phyloP scores from a whole-genome alignment of 2,888 invertebrate genomes.

The Arenicola marina region DNA sequence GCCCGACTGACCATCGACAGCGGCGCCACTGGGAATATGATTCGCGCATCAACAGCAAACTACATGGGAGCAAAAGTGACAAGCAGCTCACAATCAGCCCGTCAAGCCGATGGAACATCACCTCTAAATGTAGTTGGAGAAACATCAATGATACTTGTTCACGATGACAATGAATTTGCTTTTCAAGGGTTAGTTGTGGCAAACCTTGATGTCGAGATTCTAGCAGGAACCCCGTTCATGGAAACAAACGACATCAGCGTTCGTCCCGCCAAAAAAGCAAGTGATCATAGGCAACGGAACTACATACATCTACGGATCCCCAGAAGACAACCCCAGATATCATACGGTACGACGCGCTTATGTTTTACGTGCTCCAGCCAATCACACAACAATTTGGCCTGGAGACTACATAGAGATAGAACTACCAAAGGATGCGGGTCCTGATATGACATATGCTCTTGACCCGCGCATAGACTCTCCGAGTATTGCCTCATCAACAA shows the following conservation, averaged over 20 bases:
- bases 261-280: constrained; percentile 9
- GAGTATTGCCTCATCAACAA: no score
- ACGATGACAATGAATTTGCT: neutral
- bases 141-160: neutral
- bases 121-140: neutral
- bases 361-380: constrained; percentile 2
- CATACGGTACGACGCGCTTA: constrained; percentile 4
- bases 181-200: constrained; percentile 18
- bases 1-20: constrained; percentile 29
- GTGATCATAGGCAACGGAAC: neutral
- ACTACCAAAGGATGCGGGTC: no score
- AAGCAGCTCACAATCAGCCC: neutral
- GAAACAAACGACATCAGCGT: constrained; percentile 13
- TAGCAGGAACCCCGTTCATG: constrained; percentile 26
- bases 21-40: constrained; percentile 7
- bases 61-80: neutral
- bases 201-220: constrained; percentile 16
- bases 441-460: no score
- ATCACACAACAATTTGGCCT: constrained; percentile 7
- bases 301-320: no score
- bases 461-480: no score
- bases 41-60: neutral
- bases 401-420: constrained; percentile 14
- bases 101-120: neutral
- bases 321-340: no score